Percentiles rank a stretch among this genome's conserved stretches.
Conservation (phyloP, 2,113 vertebrate species). For the Anarhynchus alexandrinus region DNA sequence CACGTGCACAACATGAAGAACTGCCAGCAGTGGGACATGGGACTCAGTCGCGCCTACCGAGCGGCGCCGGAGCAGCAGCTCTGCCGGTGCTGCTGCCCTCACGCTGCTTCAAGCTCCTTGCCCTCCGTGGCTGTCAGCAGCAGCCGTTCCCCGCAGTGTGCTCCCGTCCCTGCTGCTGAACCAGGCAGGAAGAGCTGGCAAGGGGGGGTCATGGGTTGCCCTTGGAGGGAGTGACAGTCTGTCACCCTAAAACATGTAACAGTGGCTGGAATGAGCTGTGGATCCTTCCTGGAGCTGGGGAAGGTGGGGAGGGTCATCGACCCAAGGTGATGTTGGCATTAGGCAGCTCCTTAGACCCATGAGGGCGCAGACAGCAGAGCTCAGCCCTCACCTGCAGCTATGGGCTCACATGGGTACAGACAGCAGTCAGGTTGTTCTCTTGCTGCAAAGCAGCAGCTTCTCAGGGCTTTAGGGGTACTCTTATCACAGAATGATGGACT, state of each 20-base stretch:
- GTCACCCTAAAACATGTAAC: background rate
- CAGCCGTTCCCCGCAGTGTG: rapidly evolving
- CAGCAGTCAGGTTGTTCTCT: too few relatives aligned
- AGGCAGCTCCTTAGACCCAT: too few relatives aligned
- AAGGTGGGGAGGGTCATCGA: too few relatives aligned
- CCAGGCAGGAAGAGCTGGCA: background rate
- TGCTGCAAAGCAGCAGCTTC: too few relatives aligned
- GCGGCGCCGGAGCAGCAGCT: background rate
- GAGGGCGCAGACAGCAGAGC: too few relatives aligned
- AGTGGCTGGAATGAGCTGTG: background rate
- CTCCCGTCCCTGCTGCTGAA: background rate
- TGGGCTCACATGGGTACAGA: too few relatives aligned
- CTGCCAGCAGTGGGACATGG: background rate
- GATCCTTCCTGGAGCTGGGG: background rate
- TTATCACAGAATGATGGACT: background rate
- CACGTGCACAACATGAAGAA: background rate
- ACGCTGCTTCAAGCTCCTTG: rapidly evolving
- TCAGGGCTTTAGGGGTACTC: background rate
- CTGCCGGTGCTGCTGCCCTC: background rate
- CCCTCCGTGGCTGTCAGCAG: background rate
- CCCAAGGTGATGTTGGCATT: too few relatives aligned
- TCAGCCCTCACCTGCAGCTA: too few relatives aligned
- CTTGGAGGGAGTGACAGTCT: background rate
- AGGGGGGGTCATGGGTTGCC: too few relatives aligned
- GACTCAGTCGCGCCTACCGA: rapidly evolving